Evolutionary conservation across 2,113 vertebrate species (phyloP).

Genomic region (Scytalopus superciliaris): DNA sequence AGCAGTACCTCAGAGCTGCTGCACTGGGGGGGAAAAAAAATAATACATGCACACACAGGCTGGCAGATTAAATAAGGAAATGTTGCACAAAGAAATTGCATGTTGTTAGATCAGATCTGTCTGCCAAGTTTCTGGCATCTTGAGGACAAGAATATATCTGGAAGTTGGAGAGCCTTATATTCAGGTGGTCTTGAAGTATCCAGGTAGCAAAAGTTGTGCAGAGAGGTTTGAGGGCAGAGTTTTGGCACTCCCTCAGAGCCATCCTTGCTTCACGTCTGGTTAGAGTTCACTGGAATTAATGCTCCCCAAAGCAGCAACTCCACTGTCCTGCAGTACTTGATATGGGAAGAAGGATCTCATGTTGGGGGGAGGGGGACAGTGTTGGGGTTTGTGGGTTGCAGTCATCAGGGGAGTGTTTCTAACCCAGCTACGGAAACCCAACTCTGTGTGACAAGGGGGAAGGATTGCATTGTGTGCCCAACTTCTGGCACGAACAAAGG

Average conservation of each 20-base stretch:
- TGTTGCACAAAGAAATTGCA: neutral
- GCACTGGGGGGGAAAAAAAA: neutral
- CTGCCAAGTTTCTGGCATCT: neutral
- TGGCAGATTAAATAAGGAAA: neutral
- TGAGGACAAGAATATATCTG: neutral
- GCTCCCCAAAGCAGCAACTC: fast-evolving
- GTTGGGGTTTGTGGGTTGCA: neutral
- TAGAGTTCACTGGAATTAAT: neutral
- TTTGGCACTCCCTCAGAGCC: neutral
- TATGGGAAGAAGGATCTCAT: fast-evolving
- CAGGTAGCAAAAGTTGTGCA: neutral
- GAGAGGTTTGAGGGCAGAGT: neutral
- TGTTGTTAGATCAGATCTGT: neutral
- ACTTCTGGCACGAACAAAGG: constrained; percentile 39
- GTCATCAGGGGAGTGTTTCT: neutral
- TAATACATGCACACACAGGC: fast-evolving
- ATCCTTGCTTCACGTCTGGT: neutral
- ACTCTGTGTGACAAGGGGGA: constrained; percentile 26
- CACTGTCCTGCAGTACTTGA: neutral
- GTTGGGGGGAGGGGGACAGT: neutral
- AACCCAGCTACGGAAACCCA: neutral
- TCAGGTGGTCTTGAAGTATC: neutral
- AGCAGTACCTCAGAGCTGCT: neutral
- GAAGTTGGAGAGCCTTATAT: neutral
- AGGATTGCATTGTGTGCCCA: constrained; percentile 5